These are phyloP conservation scores for Dicroscelio sp. DNA, from an alignment of 2,888 invertebrate species.

Conservation along the genomic window DNA sequence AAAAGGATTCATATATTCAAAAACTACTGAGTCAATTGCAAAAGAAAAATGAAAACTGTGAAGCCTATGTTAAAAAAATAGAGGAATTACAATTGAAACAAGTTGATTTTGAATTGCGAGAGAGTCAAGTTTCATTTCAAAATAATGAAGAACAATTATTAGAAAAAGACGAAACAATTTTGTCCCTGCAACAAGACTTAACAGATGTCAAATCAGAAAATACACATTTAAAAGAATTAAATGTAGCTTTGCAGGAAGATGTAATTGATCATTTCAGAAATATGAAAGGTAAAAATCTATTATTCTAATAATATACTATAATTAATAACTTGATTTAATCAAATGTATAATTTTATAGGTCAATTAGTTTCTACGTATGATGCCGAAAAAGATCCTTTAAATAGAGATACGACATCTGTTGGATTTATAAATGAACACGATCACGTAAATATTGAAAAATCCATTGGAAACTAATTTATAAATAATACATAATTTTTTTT, in stretches of 20 bases:
- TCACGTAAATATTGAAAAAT: background rate
- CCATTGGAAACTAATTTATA: too few species aligned
- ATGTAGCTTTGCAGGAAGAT: background rate
- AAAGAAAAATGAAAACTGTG: too few species aligned
- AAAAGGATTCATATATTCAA: too few species aligned
- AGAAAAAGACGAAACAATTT: background rate
- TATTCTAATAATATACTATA: too few species aligned
- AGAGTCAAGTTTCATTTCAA: too few species aligned
- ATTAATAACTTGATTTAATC: too few species aligned
- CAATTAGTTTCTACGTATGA: background rate
- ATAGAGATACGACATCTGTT: too few species aligned
- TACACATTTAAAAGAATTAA: background rate
- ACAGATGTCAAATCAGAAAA: background rate
- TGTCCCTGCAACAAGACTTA: background rate
- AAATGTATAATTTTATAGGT: background rate
- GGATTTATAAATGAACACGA: conserved; percentile 8
- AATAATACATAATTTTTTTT: background rate
- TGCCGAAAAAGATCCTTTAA: too few species aligned
- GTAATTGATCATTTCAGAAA: background rate
- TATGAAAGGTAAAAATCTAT: background rate
- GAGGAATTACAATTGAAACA: too few species aligned
- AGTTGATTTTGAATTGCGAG: too few species aligned
- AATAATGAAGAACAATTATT: background rate
- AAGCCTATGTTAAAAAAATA: too few species aligned
- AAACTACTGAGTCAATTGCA: too few species aligned